phyloP scores from a whole-genome alignment of 2,113 vertebrate genomes.

The Rattus rattus region DNA sequence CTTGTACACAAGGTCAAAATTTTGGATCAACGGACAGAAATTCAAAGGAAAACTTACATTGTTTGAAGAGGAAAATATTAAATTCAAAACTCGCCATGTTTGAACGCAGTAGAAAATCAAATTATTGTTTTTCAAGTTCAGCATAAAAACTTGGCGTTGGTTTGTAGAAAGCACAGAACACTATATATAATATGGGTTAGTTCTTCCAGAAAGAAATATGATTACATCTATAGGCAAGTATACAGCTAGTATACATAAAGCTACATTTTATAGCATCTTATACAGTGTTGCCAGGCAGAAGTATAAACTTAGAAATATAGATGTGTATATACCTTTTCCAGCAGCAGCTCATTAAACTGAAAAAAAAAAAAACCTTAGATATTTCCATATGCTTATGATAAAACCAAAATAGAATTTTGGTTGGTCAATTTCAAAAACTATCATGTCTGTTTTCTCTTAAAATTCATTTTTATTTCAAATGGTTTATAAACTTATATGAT shows the following conservation, averaged over 20 bases:
- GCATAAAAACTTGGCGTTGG: slow-evolving; percentile 37
- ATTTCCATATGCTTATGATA: slow-evolving; percentile 5
- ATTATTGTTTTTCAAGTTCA: slow-evolving; percentile 53
- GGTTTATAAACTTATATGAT: not conserved
- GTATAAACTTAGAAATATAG: not conserved
- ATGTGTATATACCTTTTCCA: not conserved
- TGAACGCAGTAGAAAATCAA: slow-evolving; percentile 49
- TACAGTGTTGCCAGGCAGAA: not conserved
- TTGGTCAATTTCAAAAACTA: not conserved
- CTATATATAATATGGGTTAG: not conserved
- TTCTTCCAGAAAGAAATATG: not conserved
- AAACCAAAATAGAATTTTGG: slow-evolving; percentile 22
- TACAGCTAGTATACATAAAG: not conserved
- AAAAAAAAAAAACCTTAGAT: not conserved
- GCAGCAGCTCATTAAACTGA: slow-evolving; percentile 14
- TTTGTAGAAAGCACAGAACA: slow-evolving; percentile 5
- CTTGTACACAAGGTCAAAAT: slow-evolving; percentile 8
- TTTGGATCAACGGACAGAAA: not conserved
- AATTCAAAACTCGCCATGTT: slow-evolving; percentile 47
- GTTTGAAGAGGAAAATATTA: not conserved
- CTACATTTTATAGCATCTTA: not conserved
- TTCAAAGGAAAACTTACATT: slow-evolving; percentile 46
- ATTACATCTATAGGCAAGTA: not conserved
- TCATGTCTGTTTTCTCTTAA: not conserved
- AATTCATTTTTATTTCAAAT: not conserved